Evolutionary conservation across 2,113 vertebrate genomes (phyloP), one percentile per base, ranked within the genome.

Genomic region (Rhadina sibilatrix): DNA sequence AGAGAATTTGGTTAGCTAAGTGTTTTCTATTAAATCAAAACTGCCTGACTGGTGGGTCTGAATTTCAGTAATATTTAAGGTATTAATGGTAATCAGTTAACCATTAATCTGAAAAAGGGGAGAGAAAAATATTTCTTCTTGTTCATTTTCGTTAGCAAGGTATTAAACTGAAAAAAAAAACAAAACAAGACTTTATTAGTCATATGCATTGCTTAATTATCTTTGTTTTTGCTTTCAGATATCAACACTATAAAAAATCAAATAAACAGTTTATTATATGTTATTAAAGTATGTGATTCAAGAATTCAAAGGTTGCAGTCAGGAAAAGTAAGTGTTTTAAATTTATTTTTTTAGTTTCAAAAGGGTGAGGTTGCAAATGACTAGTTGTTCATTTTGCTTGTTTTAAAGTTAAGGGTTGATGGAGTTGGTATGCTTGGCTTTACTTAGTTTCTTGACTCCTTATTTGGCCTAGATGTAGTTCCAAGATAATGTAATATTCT

Each of bases 231-330:
- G 20, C 65, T 97, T 96, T 93, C 96, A 99, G 99, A 99, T 98
- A 99, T 99, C 97, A 99, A 99, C 97, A 98, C 98, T 96, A 99
- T 99, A 95, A 99, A 99, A 98, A 99, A 99, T 98, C 99, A 99
- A 98, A 99, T 99, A 96, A 99, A 99, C 98, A 99, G 99, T 98
- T 99, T 99, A 97, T 97, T 99, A 83, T 99, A 99, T 98, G 99
- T 99, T 97, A 99, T 99, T 98, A 99, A 99, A 98, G 98, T 99
- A 97, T 99, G 99, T 98, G 99, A 99, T 97, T 99, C 99, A 97
- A 98, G 99, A 98, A 99, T 99, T 98, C 99, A 99, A 96, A 98
- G 99, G 69, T 98, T 99, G 71, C 98, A 99, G 94, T 99, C 99
- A 88, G 99, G 99, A 97, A 99, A 99, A 99, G 99, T 99, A 98